Percentiles rank a stretch among this genome's conserved stretches.
phyloP scores from a whole-genome alignment of 2,888 invertebrate species.

The Plusia festucae region DNA sequence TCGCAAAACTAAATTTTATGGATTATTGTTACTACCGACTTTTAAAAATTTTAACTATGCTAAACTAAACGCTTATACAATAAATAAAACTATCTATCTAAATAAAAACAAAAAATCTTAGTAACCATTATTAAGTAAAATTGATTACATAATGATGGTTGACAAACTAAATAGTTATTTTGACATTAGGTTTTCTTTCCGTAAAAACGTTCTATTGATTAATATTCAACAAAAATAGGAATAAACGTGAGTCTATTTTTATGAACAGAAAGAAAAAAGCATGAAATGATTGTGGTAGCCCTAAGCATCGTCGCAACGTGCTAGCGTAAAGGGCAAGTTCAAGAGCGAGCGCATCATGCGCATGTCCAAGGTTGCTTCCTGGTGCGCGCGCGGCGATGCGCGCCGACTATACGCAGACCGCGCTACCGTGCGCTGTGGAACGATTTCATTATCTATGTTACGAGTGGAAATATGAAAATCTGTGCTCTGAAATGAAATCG shows the following conservation, averaged over 20 bases:
- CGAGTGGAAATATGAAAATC: constrained; percentile 1
- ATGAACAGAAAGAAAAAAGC: not conserved
- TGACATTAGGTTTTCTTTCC: too few species aligned
- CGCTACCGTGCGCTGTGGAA: constrained; percentile 18
- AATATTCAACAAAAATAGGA: not conserved
- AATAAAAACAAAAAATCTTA: too few species aligned
- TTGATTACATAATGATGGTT: too few species aligned
- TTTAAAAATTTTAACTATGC: too few species aligned
- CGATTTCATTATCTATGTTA: not conserved
- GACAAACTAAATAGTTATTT: too few species aligned
- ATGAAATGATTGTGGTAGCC: constrained; percentile 31
- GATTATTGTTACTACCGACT: too few species aligned
- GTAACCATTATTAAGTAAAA: too few species aligned
- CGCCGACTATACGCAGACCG: constrained; percentile 34
- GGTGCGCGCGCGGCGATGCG: constrained; percentile 77
- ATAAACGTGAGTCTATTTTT: not conserved
- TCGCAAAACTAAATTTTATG: too few species aligned
- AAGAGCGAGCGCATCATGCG: constrained; percentile 77
- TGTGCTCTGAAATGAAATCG: not conserved
- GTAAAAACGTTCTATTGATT: too few species aligned
- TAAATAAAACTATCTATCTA: too few species aligned
- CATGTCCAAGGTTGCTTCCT: constrained; percentile 82
- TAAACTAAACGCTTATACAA: too few species aligned
- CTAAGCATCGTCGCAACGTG: constrained; percentile 56
- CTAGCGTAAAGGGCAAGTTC: constrained; percentile 81